Evolutionary conservation across 2,797 vertebrate genomes (phyloP).

Genomic region (Arctocebus calabarensis): DNA sequence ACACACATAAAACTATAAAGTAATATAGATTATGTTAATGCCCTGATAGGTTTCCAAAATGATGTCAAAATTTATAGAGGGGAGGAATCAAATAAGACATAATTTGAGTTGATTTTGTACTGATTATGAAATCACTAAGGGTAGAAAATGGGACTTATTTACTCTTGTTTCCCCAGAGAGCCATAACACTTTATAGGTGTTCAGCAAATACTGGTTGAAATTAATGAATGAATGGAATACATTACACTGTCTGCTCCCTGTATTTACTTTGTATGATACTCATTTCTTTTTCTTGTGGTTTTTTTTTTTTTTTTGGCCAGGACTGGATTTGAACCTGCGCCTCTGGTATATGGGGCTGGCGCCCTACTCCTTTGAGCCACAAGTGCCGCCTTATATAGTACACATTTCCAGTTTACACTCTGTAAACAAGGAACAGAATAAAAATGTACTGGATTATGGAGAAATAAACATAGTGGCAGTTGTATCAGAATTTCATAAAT

Average conservation of each 20-base stretch:
- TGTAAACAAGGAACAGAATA: not conserved
- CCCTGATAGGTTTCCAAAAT: not conserved
- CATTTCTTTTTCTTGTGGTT: not conserved
- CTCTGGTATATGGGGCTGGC: too few relatives aligned
- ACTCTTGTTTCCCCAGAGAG: not conserved
- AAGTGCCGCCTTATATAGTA: not conserved
- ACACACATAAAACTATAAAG: not conserved
- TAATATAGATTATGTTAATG: not conserved
- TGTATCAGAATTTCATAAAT: not conserved
- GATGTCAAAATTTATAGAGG: not conserved
- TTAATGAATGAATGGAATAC: not conserved
- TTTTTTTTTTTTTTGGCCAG: too few relatives aligned
- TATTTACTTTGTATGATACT: not conserved
- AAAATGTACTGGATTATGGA: not conserved
- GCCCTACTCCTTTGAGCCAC: too few relatives aligned
- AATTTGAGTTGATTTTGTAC: not conserved
- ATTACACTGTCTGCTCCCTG: not conserved
- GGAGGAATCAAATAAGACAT: not conserved
- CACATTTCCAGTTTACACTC: not conserved
- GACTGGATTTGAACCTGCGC: too few relatives aligned
- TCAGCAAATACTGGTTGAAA: not conserved
- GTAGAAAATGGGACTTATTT: not conserved
- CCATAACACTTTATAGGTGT: not conserved
- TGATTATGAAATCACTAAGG: not conserved
- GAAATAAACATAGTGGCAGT: not conserved